These are phyloP conservation scores for Lanius ludovicianus DNA, from an alignment of 2,113 vertebrate genomes.

Conservation along the genomic window DNA sequence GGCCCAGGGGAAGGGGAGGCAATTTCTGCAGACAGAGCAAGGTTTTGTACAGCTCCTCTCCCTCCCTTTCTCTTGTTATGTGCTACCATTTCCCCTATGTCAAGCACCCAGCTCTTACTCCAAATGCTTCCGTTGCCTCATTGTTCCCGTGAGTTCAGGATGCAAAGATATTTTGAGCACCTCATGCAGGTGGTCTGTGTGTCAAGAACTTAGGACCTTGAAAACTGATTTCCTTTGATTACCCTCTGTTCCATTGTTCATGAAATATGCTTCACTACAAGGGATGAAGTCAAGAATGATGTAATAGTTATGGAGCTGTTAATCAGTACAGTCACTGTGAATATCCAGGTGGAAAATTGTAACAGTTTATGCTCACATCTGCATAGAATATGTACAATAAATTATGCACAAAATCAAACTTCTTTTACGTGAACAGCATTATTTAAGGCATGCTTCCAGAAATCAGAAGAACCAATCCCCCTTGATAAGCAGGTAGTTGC, in stretches of 20 bases:
- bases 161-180: neutral
- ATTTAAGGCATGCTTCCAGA: constrained; percentile 8
- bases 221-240: constrained; percentile 1
- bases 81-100: neutral
- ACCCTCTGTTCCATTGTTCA: neutral
- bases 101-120: neutral
- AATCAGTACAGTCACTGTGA: constrained; percentile 5
- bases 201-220: neutral
- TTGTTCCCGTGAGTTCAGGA: neutral
- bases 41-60: neutral
- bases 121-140: neutral
- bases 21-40: neutral
- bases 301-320: constrained; percentile 22
- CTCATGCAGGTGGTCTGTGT: neutral
- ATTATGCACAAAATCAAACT: constrained; percentile 10
- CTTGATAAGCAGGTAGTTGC: constrained; percentile 37
- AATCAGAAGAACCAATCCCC: neutral
- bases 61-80: neutral
- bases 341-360: constrained; percentile 50
- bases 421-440: neutral
- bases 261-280: neutral
- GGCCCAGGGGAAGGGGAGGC: neutral
- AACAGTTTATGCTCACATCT: constrained; percentile 31
- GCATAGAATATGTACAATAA: neutral
- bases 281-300: constrained; percentile 13